Evolutionary conservation across 1,140 invertebrate species (phyloP).

Genomic region (Caenorhabditis briggsae): DNA sequence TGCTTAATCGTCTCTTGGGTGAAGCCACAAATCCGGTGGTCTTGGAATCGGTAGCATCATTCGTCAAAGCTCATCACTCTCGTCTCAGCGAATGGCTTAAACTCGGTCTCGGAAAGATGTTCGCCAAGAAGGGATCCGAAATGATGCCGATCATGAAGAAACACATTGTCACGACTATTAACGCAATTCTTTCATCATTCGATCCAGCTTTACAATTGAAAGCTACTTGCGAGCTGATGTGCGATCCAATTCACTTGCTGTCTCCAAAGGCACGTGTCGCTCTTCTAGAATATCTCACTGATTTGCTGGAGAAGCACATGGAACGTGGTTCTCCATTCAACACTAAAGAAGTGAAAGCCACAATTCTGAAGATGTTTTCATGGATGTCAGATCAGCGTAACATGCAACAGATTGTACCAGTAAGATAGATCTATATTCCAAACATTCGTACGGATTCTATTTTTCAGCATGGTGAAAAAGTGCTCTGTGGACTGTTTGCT

Average conservation of each 20-base stretch:
- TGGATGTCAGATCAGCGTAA: slow-evolving; percentile 36
- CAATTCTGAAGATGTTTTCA: slow-evolving; percentile 34
- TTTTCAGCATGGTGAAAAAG: slow-evolving; percentile 42
- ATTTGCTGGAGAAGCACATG: slow-evolving; percentile 18
- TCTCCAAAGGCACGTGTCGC: slow-evolving; percentile 11
- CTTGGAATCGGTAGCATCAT: slow-evolving; percentile 6
- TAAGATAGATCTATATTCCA: background rate
- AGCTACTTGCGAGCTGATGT: slow-evolving; percentile 21
- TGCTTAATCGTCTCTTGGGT: slow-evolving; percentile 12
- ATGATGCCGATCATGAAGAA: slow-evolving; percentile 16
- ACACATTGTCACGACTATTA: slow-evolving; percentile 5
- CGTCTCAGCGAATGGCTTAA: slow-evolving; percentile 20
- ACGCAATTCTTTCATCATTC: slow-evolving; percentile 6
- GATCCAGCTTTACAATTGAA: slow-evolving; percentile 18
- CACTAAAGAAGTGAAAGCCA: slow-evolving; percentile 39
- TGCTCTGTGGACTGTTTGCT: slow-evolving; percentile 2
- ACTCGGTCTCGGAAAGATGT: slow-evolving; percentile 31
- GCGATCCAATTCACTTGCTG: slow-evolving; percentile 27
- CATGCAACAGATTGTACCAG: background rate
- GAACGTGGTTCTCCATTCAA: slow-evolving; percentile 18
- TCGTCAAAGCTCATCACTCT: slow-evolving; percentile 5
- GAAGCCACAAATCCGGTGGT: slow-evolving; percentile 17
- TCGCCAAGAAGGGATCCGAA: slow-evolving; percentile 24
- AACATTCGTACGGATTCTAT: background rate
- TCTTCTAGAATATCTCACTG: slow-evolving; percentile 6